phyloP scores from a whole-genome alignment of 2,113 vertebrate genomes.

The Coptodon rendalli region DNA sequence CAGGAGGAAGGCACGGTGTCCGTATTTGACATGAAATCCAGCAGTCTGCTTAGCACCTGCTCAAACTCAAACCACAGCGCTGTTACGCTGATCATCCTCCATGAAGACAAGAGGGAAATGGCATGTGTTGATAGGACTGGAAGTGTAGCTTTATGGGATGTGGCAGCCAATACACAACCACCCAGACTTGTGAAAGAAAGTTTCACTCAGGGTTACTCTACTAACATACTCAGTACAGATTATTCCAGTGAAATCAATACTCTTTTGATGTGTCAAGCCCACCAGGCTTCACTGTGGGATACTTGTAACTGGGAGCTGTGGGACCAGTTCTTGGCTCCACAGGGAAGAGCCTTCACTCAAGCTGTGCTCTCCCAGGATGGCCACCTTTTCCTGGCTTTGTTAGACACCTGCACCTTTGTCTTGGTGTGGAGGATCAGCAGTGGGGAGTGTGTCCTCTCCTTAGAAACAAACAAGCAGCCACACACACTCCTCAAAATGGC shows the following conservation, averaged over 20 bases:
- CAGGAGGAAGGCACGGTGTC: slow-evolving; percentile 61
- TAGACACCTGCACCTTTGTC: slow-evolving; percentile 51
- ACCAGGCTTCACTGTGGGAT: slow-evolving; percentile 65
- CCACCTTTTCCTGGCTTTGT: slow-evolving; percentile 66
- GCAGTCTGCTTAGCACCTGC: slow-evolving; percentile 27
- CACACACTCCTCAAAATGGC: slow-evolving; percentile 47
- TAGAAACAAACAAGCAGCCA: slow-evolving; percentile 36
- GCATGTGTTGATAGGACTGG: slow-evolving; percentile 65
- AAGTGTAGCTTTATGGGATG: slow-evolving; percentile 65
- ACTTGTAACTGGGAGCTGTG: slow-evolving; percentile 47
- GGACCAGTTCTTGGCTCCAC: slow-evolving; percentile 64
- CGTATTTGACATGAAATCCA: slow-evolving; percentile 55
- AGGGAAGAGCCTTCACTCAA: slow-evolving; percentile 50
- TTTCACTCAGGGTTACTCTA: not conserved
- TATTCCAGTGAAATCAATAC: not conserved
- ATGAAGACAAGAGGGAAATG: slow-evolving; percentile 32
- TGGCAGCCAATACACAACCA: slow-evolving; percentile 28
- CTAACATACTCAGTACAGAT: slow-evolving; percentile 56
- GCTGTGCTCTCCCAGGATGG: slow-evolving; percentile 60
- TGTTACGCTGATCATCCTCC: slow-evolving; percentile 46
- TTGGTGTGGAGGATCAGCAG: slow-evolving; percentile 68
- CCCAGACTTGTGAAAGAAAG: slow-evolving; percentile 48
- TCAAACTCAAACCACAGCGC: slow-evolving; percentile 28
- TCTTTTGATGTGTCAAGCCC: slow-evolving; percentile 68
- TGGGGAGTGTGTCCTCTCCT: slow-evolving; percentile 72